These are phyloP conservation scores for Conops quadrifasciatus DNA, from an alignment of 2,888 invertebrate species.

Conservation along the genomic window DNA sequence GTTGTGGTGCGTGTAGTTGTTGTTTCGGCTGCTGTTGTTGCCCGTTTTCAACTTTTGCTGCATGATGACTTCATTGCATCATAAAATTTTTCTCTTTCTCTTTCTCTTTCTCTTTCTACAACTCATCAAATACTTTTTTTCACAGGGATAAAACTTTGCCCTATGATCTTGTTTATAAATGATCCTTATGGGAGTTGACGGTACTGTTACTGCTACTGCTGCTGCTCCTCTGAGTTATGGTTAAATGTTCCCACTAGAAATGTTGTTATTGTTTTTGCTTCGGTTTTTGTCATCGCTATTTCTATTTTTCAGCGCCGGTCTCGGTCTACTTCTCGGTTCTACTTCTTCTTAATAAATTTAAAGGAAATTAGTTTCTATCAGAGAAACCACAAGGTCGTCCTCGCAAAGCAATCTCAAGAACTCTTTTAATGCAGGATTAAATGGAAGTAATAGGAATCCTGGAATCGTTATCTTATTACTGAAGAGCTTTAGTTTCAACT, in stretches of 20 bases:
- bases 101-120: not conserved
- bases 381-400: no score
- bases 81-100: not conserved
- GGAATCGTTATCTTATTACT: no score
- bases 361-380: no score
- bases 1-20: not conserved
- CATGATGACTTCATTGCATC: slow-evolving; percentile 27
- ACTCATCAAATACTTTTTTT: not conserved
- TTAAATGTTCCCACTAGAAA: not conserved
- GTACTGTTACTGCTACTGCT: not conserved
- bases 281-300: no score
- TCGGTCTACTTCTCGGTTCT: no score
- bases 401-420: not conserved
- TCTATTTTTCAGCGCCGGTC: no score
- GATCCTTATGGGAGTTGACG: slow-evolving; percentile 13
- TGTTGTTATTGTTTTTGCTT: slow-evolving; percentile 4
- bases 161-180: slow-evolving; percentile 6
- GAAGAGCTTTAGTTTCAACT: no score
- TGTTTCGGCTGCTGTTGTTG: slow-evolving; percentile 1
- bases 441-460: no score
- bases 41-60: not conserved
- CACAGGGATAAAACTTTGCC: not conserved
- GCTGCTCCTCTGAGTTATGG: not conserved
- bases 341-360: no score
- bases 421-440: not conserved